Conservation (phyloP, 2,888 invertebrate genomes). For the Drosophila anomelani region DNA sequence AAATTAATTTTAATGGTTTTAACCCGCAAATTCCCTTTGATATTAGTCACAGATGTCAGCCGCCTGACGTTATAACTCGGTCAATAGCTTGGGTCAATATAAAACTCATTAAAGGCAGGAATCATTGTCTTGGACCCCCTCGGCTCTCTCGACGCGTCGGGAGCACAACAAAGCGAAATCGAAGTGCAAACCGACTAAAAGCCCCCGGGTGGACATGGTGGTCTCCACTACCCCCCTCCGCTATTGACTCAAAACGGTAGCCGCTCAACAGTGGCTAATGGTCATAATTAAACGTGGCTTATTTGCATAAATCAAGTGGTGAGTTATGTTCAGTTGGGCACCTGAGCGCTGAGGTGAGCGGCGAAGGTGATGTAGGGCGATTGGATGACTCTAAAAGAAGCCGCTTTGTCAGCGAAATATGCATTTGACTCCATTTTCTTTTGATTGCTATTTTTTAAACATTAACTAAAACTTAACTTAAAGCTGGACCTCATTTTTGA, state of each 20-base stretch:
- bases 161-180: slow-evolving; percentile 42
- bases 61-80: slow-evolving; percentile 54
- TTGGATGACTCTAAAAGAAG: slow-evolving; percentile 27
- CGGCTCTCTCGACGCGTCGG: slow-evolving; percentile 1
- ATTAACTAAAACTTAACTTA: neutral
- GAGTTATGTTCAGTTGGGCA: slow-evolving; percentile 39
- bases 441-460: neutral
- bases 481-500: neutral
- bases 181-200: slow-evolving; percentile 44
- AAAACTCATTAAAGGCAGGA: slow-evolving; percentile 56
- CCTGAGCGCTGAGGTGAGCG: slow-evolving; percentile 25
- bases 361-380: slow-evolving; percentile 27
- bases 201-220: slow-evolving; percentile 19
- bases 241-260: slow-evolving; percentile 78
- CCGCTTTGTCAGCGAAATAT: slow-evolving; percentile 10
- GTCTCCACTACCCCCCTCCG: slow-evolving; percentile 5
- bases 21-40: slow-evolving; percentile 2
- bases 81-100: slow-evolving; percentile 70
- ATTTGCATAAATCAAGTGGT: slow-evolving; percentile 75
- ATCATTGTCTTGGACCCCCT: slow-evolving; percentile 30
- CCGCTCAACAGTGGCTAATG: slow-evolving; percentile 82
- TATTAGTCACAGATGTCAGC: slow-evolving; percentile 37
- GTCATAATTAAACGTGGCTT: slow-evolving; percentile 77
- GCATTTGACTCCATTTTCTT: slow-evolving; percentile 6
- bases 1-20: neutral